Conservation (phyloP, 2,797 vertebrate species). For the Platalea minor region DNA sequence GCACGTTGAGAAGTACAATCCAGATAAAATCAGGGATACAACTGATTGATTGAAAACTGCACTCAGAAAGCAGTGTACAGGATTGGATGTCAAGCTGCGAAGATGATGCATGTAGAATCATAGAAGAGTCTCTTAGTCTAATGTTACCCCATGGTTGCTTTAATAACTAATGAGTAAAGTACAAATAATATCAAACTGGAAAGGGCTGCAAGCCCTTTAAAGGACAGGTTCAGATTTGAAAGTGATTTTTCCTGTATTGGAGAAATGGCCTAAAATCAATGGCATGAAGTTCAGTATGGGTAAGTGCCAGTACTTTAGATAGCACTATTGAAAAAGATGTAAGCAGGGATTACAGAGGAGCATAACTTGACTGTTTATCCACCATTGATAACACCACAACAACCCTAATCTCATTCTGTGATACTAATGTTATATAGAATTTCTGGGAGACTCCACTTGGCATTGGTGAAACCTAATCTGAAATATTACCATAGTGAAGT, state of each 20-base stretch:
- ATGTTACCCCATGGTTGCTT: not conserved
- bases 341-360: not conserved
- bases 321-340: not conserved
- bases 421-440: not conserved
- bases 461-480: not conserved
- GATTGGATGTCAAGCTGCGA: not conserved
- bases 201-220: not conserved
- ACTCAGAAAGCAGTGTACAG: not conserved
- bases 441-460: not conserved
- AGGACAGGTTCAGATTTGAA: not conserved
- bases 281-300: not conserved
- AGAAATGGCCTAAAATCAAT: not conserved
- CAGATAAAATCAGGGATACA: not conserved
- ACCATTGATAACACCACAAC: not conserved
- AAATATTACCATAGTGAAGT: not conserved
- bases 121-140: not conserved
- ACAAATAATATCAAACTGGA: not conserved
- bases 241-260: not conserved
- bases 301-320: not conserved
- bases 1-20: not conserved
- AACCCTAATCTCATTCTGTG: not conserved
- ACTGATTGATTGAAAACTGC: not conserved
- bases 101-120: not conserved
- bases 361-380: not conserved
- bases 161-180: not conserved